Evolutionary conservation across 2,888 invertebrate genomes (phyloP).

Genomic region (Pollenia griseotomentosa): DNA sequence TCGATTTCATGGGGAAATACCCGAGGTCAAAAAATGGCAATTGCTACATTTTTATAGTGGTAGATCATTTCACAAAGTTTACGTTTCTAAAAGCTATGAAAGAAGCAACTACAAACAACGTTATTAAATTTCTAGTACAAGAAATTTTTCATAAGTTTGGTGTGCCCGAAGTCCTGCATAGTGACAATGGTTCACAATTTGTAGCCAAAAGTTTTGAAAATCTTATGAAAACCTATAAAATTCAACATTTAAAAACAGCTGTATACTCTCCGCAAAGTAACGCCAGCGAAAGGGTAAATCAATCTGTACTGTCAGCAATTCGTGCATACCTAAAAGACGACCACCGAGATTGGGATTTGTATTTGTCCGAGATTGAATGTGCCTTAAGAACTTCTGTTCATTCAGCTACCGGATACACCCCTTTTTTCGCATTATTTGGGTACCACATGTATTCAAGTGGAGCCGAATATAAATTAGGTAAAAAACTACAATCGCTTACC

Average conservation of each 20-base stretch:
- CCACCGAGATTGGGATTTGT: slow-evolving; percentile 36
- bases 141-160: background rate
- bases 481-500: slow-evolving; percentile 17
- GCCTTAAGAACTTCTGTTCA: slow-evolving; percentile 48
- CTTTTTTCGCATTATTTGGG: background rate
- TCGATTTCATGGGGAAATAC: too few relatives aligned
- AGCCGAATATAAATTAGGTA: slow-evolving; percentile 33
- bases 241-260: background rate
- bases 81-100: background rate
- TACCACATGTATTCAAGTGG: slow-evolving; percentile 37
- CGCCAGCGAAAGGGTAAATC: background rate
- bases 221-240: background rate
- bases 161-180: background rate
- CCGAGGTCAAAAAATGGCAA: too few relatives aligned
- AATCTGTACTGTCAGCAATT: background rate
- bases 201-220: background rate
- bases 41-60: too few relatives aligned
- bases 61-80: background rate
- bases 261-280: background rate
- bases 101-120: background rate
- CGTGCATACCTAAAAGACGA: slow-evolving; percentile 23
- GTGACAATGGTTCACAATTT: background rate
- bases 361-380: background rate
- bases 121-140: background rate
- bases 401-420: background rate